Evolutionary conservation across 2,797 vertebrate species (phyloP).

Genomic region (Chloroceryle amazona): DNA sequence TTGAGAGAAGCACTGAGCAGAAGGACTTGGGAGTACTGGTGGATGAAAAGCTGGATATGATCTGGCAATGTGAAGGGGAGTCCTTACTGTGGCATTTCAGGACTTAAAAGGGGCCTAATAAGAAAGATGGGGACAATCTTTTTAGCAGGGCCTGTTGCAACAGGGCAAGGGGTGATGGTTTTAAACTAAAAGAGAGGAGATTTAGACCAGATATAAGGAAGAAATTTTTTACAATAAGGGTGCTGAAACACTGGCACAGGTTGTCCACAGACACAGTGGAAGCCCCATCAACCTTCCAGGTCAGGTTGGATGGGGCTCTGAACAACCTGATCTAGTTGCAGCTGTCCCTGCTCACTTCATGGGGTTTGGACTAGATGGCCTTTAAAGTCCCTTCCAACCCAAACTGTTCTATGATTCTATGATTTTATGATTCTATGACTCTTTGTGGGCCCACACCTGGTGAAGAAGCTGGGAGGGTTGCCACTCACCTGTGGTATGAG

Average conservation of each 20-base stretch:
- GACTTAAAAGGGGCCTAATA: not conserved
- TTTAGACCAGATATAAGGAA: not conserved
- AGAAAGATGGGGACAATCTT: not conserved
- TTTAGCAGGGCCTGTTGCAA: not conserved
- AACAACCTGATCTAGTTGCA: not conserved
- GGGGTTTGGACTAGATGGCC: not conserved
- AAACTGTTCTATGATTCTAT: not conserved
- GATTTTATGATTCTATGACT: not conserved
- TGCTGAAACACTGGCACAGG: not conserved
- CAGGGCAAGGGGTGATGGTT: not conserved
- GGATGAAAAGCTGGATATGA: not conserved
- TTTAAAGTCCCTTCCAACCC: not conserved
- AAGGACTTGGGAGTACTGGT: not conserved
- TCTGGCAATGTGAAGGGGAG: not conserved
- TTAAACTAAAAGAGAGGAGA: not conserved
- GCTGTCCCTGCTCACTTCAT: not conserved
- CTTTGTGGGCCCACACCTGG: not conserved
- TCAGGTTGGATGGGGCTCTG: not conserved
- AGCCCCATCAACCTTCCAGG: not conserved
- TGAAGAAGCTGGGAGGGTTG: not conserved
- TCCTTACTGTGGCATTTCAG: not conserved
- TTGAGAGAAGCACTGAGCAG: not conserved
- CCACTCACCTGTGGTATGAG: fast-evolving
- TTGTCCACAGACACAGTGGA: not conserved
- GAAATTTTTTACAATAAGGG: not conserved